Conservation (phyloP, 2,113 vertebrate genomes). For the Chionis minor region DNA sequence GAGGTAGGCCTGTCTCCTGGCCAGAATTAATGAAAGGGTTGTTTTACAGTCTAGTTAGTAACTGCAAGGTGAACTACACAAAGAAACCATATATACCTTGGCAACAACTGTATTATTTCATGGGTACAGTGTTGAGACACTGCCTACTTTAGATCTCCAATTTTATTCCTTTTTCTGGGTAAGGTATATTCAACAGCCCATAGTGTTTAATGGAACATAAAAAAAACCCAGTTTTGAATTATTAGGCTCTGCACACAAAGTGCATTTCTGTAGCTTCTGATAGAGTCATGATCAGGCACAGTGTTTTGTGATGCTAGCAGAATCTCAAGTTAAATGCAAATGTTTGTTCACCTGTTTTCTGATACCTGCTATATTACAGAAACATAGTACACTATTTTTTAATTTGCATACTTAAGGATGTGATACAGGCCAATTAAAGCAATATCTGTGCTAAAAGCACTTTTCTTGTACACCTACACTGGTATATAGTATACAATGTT, state of each 20-base stretch:
- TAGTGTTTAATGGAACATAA: not conserved
- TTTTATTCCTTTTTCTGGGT: not conserved
- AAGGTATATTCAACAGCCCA: not conserved
- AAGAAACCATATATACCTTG: conserved; percentile 5
- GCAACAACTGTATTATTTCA: conserved; percentile 32
- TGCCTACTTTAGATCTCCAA: not conserved
- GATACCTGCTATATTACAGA: not conserved
- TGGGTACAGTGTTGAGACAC: not conserved
- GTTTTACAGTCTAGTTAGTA: conserved; percentile 8
- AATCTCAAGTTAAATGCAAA: not conserved
- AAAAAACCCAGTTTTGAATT: not conserved
- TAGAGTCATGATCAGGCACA: not conserved
- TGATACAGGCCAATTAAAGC: not conserved
- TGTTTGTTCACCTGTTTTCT: not conserved
- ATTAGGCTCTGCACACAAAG: not conserved
- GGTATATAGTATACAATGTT: not conserved
- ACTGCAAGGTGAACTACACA: not conserved
- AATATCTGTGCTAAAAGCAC: not conserved
- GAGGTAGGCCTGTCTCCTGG: conserved; percentile 36
- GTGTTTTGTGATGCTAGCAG: not conserved
- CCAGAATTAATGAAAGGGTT: conserved; percentile 34
- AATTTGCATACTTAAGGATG: not conserved
- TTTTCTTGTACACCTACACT: not conserved
- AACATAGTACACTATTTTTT: not conserved
- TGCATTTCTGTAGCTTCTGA: not conserved